Base-by-base conservation (phyloP, 2,113 vertebrate species). In the Triplophysa rosa region DNA sequence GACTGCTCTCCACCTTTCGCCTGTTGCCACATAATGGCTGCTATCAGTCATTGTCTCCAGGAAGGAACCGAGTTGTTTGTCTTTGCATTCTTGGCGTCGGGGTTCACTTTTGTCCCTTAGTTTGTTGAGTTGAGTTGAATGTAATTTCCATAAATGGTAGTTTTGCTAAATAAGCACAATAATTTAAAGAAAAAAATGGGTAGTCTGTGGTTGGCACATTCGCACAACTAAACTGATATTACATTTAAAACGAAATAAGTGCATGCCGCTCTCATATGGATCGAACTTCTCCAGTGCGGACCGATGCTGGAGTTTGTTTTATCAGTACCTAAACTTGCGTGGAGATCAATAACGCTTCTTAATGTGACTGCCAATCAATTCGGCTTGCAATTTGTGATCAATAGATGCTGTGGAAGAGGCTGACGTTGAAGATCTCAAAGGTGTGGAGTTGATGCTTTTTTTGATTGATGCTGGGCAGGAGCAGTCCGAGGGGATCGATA, bases 401-500 rank as follows among this genome's bases (percentile, higher is more conserved):
- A 26, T 65, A 40, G 69, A 59, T 21, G 37, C 45, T 49, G 7
- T 78, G 64, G 52, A 42, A 67, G 79, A 42, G 45, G 79, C 42
- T 72, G 67, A 72, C 62, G 26, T 65, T 64, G 54, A 42, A 10
- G 74, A 58, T 33, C 49, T 26, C 16, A 63, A 29, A 49, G 63
- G 54, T 59, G n/a, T 66, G 59, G 47, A 65, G 59, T 75, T 42
- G 54, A 61, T 71, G 68, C 45, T 52, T 82, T 71, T 37, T 67
- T 64, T 72, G 17, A 66, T n/a, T 67, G 23, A 62, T 59, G 62
- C 61, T 61, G 47, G 59, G 58, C n/a, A 33, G 59, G 24, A 59
- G 37, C 26, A 21, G 76, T 24, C 33, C 33, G 59, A 65, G 61
- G 29, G 26, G 72, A 81, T 85, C 81, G 19, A 85, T 85, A 76